Percentiles rank a stretch among this genome's conserved stretches.
These are phyloP conservation scores for Onychostruthus taczanowskii DNA, from an alignment of 2,113 vertebrate genomes.

Conservation along the genomic window DNA sequence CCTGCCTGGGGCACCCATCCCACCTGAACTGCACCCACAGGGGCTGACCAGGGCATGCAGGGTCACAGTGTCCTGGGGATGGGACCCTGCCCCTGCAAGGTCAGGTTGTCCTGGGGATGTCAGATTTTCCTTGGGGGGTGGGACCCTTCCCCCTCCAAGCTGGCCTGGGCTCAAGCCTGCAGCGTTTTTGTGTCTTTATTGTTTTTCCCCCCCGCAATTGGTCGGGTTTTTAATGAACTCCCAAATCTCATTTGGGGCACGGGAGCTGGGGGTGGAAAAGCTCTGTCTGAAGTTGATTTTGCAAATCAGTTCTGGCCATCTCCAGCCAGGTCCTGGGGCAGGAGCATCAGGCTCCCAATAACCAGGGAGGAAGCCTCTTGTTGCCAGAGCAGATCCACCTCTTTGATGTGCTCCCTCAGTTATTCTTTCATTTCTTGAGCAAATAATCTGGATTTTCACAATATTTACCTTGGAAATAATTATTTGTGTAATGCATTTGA, in stretches of 20 bases:
- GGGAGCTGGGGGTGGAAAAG: not conserved
- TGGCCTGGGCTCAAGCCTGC: not conserved
- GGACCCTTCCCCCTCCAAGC: not conserved
- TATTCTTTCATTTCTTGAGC: slow-evolving; percentile 66
- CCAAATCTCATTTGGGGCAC: slow-evolving; percentile 10
- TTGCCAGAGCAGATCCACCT: not conserved
- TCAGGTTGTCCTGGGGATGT: too few relatives aligned
- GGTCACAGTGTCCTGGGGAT: accelerated
- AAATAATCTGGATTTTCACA: slow-evolving; percentile 62
- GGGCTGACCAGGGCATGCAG: accelerated
- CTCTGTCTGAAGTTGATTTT: slow-evolving; percentile 7
- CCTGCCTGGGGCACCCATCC: not conserved
- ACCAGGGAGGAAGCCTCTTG: not conserved
- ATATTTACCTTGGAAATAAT: slow-evolving; percentile 65
- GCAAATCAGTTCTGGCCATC: slow-evolving; percentile 11
- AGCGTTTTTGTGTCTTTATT: not conserved
- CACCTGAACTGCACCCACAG: not conserved
- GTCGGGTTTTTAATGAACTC: not conserved
- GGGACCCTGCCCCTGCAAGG: not conserved
- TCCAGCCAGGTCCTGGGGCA: not conserved
- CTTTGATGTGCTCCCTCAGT: slow-evolving; percentile 52
- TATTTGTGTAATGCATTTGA: slow-evolving; percentile 7
- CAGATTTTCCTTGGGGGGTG: too few relatives aligned
- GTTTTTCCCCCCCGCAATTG: not conserved
- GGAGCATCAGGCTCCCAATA: not conserved